Evolutionary conservation across 2,113 vertebrate species (phyloP).

Genomic region (Aegypius monachus): DNA sequence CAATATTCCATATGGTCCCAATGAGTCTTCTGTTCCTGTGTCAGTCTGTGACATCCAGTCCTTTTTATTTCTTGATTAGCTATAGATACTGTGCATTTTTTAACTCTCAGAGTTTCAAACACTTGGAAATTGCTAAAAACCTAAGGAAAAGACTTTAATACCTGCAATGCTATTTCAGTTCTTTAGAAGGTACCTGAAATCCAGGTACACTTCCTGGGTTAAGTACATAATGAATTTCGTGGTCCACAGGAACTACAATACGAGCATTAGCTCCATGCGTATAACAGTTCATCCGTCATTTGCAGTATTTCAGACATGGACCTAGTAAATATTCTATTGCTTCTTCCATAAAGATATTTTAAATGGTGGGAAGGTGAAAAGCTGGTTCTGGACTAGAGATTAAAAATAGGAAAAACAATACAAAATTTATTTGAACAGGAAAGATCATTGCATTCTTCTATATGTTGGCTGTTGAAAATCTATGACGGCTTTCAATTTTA

Average conservation of each 20-base stretch:
- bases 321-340: not conserved
- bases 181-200: not conserved
- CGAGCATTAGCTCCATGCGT: fast-evolving
- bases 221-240: not conserved
- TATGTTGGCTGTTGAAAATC: not conserved
- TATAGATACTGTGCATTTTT: not conserved
- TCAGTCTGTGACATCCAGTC: not conserved
- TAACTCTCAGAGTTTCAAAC: not conserved
- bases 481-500: not conserved
- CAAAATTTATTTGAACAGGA: not conserved
- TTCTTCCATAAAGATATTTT: not conserved
- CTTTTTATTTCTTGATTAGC: not conserved
- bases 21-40: not conserved
- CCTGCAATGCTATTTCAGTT: not conserved
- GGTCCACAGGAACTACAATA: not conserved
- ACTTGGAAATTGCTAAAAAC: not conserved
- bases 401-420: not conserved
- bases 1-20: not conserved
- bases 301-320: not conserved
- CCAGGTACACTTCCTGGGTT: not conserved
- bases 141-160: not conserved
- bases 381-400: not conserved
- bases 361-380: not conserved
- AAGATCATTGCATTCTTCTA: not conserved
- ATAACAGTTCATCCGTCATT: not conserved